phyloP scores from a whole-genome alignment of 2,797 vertebrate genomes.

The Fistularia commersonii region DNA sequence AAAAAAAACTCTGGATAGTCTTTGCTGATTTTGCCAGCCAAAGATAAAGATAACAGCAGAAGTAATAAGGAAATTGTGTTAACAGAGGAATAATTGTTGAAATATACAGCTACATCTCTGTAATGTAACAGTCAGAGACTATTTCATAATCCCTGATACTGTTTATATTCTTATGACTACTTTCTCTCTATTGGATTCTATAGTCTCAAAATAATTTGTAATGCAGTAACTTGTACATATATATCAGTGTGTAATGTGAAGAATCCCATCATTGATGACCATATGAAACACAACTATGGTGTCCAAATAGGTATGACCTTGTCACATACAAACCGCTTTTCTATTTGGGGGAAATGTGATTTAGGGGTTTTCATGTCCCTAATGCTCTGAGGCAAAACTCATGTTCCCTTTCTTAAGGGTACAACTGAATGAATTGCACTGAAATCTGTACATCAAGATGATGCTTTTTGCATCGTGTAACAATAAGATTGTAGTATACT shows the following conservation, averaged over 20 bases:
- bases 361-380: slow-evolving; percentile 20
- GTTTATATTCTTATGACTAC: slow-evolving; percentile 55
- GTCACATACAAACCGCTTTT: slow-evolving; percentile 24
- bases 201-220: slow-evolving; percentile 50
- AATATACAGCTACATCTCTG: slow-evolving; percentile 32
- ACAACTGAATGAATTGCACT: slow-evolving; percentile 91
- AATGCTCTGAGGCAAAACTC: slow-evolving; percentile 44
- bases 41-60: slow-evolving; percentile 28
- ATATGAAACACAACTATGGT: slow-evolving; percentile 31
- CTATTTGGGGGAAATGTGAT: slow-evolving; percentile 20
- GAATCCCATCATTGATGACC: slow-evolving; percentile 50
- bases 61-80: neutral
- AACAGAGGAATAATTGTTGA: slow-evolving; percentile 26
- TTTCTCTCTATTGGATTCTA: slow-evolving; percentile 47
- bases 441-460: slow-evolving; percentile 90
- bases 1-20: slow-evolving; percentile 20
- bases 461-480: slow-evolving; percentile 91
- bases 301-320: slow-evolving; percentile 33
- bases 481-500: slow-evolving; percentile 95
- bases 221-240: slow-evolving; percentile 66
- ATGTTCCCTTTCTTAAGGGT: slow-evolving; percentile 49
- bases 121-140: slow-evolving; percentile 31
- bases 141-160: slow-evolving; percentile 40
- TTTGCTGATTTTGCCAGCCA: slow-evolving; percentile 52
- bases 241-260: slow-evolving; percentile 71